phyloP scores from a whole-genome alignment of 2,113 vertebrate species.

The Antigone vipio region DNA sequence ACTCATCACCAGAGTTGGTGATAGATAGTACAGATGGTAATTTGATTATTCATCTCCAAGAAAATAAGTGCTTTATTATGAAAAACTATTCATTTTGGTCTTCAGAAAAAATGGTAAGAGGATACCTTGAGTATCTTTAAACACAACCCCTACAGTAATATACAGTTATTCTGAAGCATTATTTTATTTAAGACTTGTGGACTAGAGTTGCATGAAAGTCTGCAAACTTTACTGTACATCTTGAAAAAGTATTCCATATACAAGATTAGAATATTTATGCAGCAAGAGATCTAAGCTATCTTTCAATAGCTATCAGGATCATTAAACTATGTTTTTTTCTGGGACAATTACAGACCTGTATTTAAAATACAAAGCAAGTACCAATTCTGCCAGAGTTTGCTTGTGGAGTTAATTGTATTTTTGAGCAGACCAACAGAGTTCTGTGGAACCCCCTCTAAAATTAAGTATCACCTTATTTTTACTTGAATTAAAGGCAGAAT shows the following conservation, averaged over 20 bases:
- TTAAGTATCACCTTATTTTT: background rate
- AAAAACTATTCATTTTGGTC: background rate
- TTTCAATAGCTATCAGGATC: background rate
- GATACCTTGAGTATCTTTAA: background rate
- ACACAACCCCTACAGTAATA: background rate
- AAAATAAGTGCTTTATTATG: slow-evolving; percentile 36
- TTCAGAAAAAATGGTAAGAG: background rate
- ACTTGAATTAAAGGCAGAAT: background rate
- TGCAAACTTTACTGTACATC: background rate
- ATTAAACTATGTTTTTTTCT: background rate
- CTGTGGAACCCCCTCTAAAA: background rate
- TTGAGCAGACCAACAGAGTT: background rate
- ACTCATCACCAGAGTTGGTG: slow-evolving; percentile 75
- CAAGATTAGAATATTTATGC: background rate
- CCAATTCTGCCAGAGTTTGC: background rate
- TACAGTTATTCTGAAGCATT: background rate
- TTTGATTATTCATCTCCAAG: slow-evolving; percentile 44
- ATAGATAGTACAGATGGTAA: slow-evolving; percentile 63
- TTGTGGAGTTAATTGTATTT: background rate
- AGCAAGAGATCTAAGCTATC: background rate
- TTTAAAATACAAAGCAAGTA: background rate
- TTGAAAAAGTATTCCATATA: background rate
- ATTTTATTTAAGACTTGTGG: background rate
- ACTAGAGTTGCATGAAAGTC: background rate
- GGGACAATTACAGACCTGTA: background rate